These are phyloP conservation scores for Brevipalpus yothersi DNA, from an alignment of 1,140 invertebrate species.

Conservation along the genomic window DNA sequence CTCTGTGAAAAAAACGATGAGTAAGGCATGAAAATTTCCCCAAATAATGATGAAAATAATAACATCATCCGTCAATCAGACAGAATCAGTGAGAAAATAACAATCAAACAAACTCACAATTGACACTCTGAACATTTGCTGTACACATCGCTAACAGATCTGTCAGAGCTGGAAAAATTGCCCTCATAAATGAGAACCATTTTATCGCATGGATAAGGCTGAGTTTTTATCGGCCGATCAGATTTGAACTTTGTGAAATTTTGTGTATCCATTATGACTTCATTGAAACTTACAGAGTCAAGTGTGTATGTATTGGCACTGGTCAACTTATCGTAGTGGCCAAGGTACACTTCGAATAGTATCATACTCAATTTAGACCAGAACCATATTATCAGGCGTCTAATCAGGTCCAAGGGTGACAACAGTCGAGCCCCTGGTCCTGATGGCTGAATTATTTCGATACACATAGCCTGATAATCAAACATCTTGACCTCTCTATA, in stretches of 20 bases:
- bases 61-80: no score
- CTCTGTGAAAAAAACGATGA: conserved; percentile 26
- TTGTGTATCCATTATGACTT: neutral
- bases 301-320: neutral
- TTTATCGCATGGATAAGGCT: conserved; percentile 45
- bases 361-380: conserved; percentile 1
- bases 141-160: conserved; percentile 45
- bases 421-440: conserved; percentile 18
- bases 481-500: conserved; percentile 59
- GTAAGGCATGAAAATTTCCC: no score
- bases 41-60: no score
- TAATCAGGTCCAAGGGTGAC: conserved; percentile 13
- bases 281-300: neutral
- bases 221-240: conserved; percentile 11
- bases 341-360: neutral
- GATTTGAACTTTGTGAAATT: neutral
- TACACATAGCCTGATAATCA: conserved; percentile 66
- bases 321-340: neutral
- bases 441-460: conserved; percentile 30
- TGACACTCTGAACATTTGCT: neutral
- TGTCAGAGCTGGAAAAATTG: conserved; percentile 39
- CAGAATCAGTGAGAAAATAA: no score
- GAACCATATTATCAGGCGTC: conserved; percentile 9
- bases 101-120: neutral
- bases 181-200: conserved; percentile 61